Percentiles rank a stretch among this genome's conserved stretches.
Conservation (phyloP, 2,888 invertebrate genomes). For the Dynastes grantii region DNA sequence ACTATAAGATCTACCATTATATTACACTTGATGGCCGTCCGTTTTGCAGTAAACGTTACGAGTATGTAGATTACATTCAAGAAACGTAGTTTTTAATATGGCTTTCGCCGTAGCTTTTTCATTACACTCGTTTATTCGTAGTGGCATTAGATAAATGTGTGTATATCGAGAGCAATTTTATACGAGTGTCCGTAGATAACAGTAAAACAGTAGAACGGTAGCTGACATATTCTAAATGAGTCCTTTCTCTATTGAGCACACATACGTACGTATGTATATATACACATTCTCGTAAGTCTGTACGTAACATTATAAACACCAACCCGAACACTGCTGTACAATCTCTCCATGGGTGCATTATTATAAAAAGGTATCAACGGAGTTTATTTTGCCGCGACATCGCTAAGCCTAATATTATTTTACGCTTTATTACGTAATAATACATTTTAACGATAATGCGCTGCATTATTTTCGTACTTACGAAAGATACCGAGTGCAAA, state of each 20-base stretch:
- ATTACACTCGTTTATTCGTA: slow-evolving; percentile 13
- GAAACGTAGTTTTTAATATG: slow-evolving; percentile 32
- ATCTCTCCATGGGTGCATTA: background rate
- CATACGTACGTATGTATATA: background rate
- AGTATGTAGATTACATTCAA: slow-evolving; percentile 28
- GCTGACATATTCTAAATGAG: slow-evolving; percentile 38
- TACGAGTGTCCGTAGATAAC: slow-evolving; percentile 24
- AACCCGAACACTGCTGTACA: background rate
- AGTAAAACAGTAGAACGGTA: slow-evolving; percentile 40
- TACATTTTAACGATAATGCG: background rate
- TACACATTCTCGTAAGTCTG: background rate
- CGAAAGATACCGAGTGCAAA: too few relatives aligned
- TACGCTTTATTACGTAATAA: slow-evolving; percentile 13
- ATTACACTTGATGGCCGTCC: slow-evolving; percentile 9
- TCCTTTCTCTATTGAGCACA: slow-evolving; percentile 22
- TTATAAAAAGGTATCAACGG: background rate
- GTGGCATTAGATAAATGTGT: slow-evolving; percentile 26
- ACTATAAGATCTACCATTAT: slow-evolving; percentile 26
- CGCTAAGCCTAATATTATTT: background rate
- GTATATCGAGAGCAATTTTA: slow-evolving; percentile 30
- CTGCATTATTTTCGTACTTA: too few relatives aligned
- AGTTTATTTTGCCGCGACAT: background rate
- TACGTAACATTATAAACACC: slow-evolving; percentile 7
- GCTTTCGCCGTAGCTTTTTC: slow-evolving; percentile 11
- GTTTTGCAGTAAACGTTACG: slow-evolving; percentile 28